phyloP scores from a whole-genome alignment of 2,113 vertebrate species.

The Parotia lawesii region DNA sequence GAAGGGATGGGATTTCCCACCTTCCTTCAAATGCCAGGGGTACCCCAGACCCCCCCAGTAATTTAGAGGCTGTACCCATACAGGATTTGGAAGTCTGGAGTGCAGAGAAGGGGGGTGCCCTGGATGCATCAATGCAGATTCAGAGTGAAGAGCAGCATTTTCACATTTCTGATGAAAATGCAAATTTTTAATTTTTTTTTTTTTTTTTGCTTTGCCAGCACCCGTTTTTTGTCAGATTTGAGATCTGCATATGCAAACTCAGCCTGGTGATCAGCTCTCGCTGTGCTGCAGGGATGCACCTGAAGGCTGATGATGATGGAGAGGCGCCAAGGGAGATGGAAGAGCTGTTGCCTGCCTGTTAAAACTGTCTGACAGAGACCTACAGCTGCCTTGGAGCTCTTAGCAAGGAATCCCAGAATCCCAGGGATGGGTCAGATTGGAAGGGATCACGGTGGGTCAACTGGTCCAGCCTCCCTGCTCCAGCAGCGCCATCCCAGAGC shows the following conservation, averaged over 20 bases:
- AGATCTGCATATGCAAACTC: neutral
- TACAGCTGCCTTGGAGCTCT: neutral
- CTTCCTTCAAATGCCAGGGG: neutral
- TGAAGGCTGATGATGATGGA: neutral
- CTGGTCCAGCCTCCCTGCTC: too few species aligned
- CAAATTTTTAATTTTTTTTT: neutral
- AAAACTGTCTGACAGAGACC: neutral
- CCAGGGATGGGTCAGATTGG: neutral
- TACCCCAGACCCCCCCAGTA: neutral
- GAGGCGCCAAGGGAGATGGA: neutral
- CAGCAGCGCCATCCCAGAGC: neutral
- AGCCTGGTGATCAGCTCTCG: neutral
- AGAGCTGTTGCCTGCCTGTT: neutral
- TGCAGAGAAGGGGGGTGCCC: accelerated
- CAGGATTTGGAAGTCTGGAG: neutral
- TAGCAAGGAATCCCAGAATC: neutral
- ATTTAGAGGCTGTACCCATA: neutral
- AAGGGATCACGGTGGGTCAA: neutral
- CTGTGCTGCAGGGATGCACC: neutral
- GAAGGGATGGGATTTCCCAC: neutral
- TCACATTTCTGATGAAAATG: neutral
- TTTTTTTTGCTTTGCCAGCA: neutral
- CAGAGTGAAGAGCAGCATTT: neutral
- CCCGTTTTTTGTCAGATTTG: neutral
- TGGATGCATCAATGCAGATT: neutral